These are phyloP conservation scores for Agriopis leucophaearia DNA, from an alignment of 2,888 invertebrate genomes.

Conservation along the genomic window DNA sequence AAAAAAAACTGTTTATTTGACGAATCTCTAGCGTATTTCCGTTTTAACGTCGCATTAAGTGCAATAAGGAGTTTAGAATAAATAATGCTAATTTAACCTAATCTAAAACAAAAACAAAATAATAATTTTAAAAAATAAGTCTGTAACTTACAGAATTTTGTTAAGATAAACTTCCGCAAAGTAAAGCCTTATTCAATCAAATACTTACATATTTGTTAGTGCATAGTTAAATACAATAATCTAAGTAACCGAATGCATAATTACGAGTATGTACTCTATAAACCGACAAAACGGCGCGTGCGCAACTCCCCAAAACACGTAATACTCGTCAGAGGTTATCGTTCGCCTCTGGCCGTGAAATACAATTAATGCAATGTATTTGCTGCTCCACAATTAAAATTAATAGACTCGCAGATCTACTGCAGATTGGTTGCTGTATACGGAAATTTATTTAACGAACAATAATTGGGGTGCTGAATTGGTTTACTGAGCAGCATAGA, in stretches of 20 bases:
- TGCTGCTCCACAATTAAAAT: slow-evolving; percentile 42
- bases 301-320: slow-evolving; percentile 37
- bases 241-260: slow-evolving; percentile 21
- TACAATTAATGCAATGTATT: slow-evolving; percentile 44
- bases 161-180: too few relatives aligned
- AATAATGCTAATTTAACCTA: too few relatives aligned
- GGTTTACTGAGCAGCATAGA: neutral
- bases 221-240: neutral
- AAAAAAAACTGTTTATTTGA: too few relatives aligned
- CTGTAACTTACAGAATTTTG: too few relatives aligned
- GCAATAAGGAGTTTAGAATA: too few relatives aligned
- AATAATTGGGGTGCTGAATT: slow-evolving; percentile 1
- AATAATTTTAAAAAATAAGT: too few relatives aligned
- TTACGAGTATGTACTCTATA: neutral
- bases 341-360: slow-evolving; percentile 44
- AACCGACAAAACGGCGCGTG: slow-evolving; percentile 33
- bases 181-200: too few relatives aligned
- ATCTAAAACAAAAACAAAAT: too few relatives aligned
- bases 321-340: slow-evolving; percentile 44
- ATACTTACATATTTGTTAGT: neutral
- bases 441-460: slow-evolving; percentile 4
- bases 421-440: slow-evolving; percentile 23
- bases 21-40: too few relatives aligned
- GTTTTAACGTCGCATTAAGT: too few relatives aligned
- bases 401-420: slow-evolving; percentile 37